These are phyloP conservation scores for Sebastes kiyomatsui DNA, from an alignment of 2,797 vertebrate genomes.

Conservation along the genomic window DNA sequence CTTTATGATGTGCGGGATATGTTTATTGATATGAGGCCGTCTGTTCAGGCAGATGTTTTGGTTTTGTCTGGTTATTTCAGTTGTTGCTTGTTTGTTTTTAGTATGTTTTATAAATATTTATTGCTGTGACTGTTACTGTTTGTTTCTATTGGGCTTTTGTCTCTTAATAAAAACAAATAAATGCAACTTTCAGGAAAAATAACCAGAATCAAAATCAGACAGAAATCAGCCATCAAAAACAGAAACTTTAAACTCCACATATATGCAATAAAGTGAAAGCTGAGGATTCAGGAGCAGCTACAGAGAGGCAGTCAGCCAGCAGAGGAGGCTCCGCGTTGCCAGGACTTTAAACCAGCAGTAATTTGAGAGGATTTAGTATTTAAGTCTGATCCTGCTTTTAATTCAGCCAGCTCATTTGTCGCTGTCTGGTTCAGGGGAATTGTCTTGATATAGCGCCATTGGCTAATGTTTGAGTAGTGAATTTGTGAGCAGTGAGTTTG, in stretches of 20 bases:
- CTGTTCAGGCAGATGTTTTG: neutral
- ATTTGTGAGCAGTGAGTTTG: neutral
- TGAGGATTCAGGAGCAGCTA: neutral
- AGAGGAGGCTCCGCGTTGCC: constrained; percentile 1
- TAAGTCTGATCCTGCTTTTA: constrained; percentile 33
- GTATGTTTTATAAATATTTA: neutral
- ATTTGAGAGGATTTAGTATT: constrained; percentile 54
- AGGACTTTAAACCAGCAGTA: constrained; percentile 47
- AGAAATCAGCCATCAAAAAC: neutral
- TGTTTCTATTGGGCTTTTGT: neutral
- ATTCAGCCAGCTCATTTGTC: constrained; percentile 49
- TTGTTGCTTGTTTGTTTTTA: neutral
- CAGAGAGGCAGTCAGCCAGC: constrained; percentile 13
- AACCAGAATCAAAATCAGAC: neutral
- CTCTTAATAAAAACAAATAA: neutral
- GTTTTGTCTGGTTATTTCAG: neutral
- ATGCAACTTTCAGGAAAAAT: neutral
- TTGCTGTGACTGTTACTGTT: neutral
- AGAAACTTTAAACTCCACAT: neutral
- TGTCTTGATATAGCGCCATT: constrained; percentile 24
- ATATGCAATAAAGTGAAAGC: constrained; percentile 2
- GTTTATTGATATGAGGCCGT: neutral
- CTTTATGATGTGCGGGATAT: neutral
- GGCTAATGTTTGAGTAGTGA: constrained; percentile 8
- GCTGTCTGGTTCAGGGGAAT: constrained; percentile 26